phyloP scores from a whole-genome alignment of 1,140 invertebrate genomes.

The Leptinotarsa defecta region DNA sequence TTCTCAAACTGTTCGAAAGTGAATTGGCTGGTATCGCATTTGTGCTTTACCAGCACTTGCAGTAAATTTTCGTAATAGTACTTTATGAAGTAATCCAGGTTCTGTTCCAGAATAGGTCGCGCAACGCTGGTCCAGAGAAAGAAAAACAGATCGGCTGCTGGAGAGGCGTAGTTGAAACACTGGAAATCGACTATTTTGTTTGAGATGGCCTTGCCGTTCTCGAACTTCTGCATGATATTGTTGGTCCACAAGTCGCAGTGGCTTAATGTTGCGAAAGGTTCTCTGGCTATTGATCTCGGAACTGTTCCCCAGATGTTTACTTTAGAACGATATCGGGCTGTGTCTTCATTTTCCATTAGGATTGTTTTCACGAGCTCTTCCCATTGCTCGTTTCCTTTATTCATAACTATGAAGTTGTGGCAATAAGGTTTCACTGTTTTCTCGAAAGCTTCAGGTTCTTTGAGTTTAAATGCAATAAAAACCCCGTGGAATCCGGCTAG shows the following conservation, averaged over 20 bases:
- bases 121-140: constrained; percentile 61
- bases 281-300: constrained; percentile 24
- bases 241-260: constrained; percentile 64
- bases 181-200: constrained; percentile 62
- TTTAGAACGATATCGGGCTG: neutral
- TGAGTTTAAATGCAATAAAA: constrained; percentile 57
- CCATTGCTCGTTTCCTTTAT: neutral
- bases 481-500: constrained; percentile 62
- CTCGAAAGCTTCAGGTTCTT: constrained; percentile 57
- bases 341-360: neutral
- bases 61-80: constrained; percentile 59
- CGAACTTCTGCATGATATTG: constrained; percentile 22
- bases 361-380: neutral
- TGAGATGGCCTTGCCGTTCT: neutral
- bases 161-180: constrained; percentile 58
- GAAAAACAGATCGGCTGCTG: constrained; percentile 62
- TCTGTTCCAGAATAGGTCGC: constrained; percentile 47
- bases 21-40: neutral
- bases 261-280: constrained; percentile 58
- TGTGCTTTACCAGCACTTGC: neutral
- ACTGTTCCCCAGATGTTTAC: neutral
- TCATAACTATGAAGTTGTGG: neutral
- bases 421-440: constrained; percentile 50
- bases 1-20: neutral
- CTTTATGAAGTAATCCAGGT: constrained; percentile 57